phyloP scores from a whole-genome alignment of 2,888 invertebrate genomes.

The Drepana falcataria region DNA sequence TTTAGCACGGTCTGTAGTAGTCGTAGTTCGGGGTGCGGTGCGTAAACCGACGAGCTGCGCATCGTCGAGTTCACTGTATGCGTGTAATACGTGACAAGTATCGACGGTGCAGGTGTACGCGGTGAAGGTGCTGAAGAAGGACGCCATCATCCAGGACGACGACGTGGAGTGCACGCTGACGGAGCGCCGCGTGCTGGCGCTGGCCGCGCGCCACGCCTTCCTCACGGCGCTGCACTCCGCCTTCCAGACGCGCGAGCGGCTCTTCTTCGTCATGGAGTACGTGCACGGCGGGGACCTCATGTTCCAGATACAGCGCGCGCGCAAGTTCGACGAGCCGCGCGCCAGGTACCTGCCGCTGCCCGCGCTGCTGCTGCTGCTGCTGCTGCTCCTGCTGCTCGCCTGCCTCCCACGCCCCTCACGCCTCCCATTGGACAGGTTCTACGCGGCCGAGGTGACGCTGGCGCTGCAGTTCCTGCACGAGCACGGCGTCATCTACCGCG shows the following conservation, averaged over 20 bases:
- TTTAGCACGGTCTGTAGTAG: no score
- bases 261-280: conserved; percentile 99
- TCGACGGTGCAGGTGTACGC: conserved; percentile 86
- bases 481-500: conserved; percentile 98
- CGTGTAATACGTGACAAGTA: not conserved
- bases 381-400: no score
- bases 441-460: conserved; percentile 98
- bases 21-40: not conserved
- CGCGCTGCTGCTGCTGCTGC: no score
- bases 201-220: conserved; percentile 99
- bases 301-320: conserved; percentile 99
- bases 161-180: conserved; percentile 99
- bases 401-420: no score
- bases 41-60: not conserved
- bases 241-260: conserved; percentile 96
- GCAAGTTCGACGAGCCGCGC: conserved; percentile 97
- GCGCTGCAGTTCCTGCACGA: conserved; percentile 98
- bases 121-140: conserved; percentile 95
- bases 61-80: no score
- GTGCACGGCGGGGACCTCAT: conserved; percentile 98
- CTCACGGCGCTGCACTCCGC: conserved; percentile 97
- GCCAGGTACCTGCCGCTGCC: conserved; percentile 81
- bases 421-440: no score
- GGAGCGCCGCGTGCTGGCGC: conserved; percentile 96
- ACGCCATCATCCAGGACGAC: conserved; percentile 98